A percentile compares a stretch with the other conserved stretches of the same genome.
phyloP scores from a whole-genome alignment of 2,888 invertebrate species.

The Protonemura montana region DNA sequence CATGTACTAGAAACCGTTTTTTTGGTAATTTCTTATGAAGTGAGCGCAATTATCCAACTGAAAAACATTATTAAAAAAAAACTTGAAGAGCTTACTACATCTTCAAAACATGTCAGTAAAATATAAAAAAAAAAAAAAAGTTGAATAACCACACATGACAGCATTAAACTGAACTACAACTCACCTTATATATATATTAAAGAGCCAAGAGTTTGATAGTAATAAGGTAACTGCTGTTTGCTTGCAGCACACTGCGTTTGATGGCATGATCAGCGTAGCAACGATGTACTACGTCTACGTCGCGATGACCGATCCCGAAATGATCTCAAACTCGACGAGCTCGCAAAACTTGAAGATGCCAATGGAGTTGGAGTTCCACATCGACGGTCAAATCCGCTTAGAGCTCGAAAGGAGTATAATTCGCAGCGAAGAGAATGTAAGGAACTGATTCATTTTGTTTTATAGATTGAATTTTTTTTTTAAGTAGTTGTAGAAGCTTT shows the following conservation, averaged over 20 bases:
- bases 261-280: slow-evolving; percentile 59
- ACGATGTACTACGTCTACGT: slow-evolving; percentile 56
- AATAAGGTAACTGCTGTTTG: too few relatives aligned
- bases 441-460: neutral
- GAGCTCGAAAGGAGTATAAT: neutral
- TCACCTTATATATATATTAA: too few relatives aligned
- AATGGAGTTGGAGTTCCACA: neutral
- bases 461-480: neutral
- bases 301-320: slow-evolving; percentile 50
- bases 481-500: too few relatives aligned
- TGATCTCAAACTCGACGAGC: neutral
- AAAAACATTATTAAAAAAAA: too few relatives aligned
- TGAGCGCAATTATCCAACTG: neutral
- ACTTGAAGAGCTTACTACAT: too few relatives aligned
- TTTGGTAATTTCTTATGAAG: too few relatives aligned
- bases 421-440: neutral
- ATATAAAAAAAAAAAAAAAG: too few relatives aligned
- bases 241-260: slow-evolving; percentile 59
- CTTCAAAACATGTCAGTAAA: too few relatives aligned
- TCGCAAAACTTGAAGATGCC: neutral
- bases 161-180: too few relatives aligned
- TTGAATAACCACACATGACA: too few relatives aligned
- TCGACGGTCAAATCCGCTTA: neutral
- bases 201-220: too few relatives aligned
- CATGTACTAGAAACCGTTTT: too few relatives aligned